Base-by-base conservation (phyloP, 2,888 invertebrate species). In the Trisateles emortualis region DNA sequence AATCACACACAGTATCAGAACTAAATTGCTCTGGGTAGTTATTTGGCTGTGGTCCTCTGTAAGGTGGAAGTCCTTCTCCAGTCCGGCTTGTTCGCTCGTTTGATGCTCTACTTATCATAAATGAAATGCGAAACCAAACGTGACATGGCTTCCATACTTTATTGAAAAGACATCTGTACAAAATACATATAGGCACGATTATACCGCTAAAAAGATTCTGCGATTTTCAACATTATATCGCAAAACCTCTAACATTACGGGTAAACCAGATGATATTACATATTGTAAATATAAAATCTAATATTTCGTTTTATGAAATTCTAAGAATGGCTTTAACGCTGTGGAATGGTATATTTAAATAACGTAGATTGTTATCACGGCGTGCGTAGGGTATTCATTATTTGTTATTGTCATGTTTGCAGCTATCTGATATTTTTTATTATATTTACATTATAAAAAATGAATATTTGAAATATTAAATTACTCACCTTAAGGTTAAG, bases 251-350 rank as follows among this genome's bases (percentile, higher is more conserved):
- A 29, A 11, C 13, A 35, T 13, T 17, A 19, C 5, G 13, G 4
- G 11, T 14, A 35, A 43, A 30, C 17, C 32, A 36, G 52, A 39
- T 16, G 43, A 24, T 26, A 36, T 33, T 6, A 19, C 22, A 11
- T 10, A 11, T 19, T 33, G 32, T 50, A 32, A 45, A 33, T 33
- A 35, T 50, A 32, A 45, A 33, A 13, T 19, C 10, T 8, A n/a
- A 35, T 10, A 17, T n/a, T 11, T 5, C n/a, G 1, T 29, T 33
- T 26, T 14, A 22, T 30, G 17, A 47, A 43, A 52, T 45, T 39
- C 10, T 0, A 47, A 24, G 6, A 22, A 26, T 45, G 9, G 5
- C 1, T 39, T 38, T 26, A 9, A 4, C 1, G n/a, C 10, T 29
- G 2, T 10, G 29, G 10, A 10, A 3, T n/a, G 14, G n/a, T 13